A percentile compares a stretch with the other conserved stretches of the same genome.
phyloP scores from a whole-genome alignment of 2,888 invertebrate species.

The Acrobasis consociella region DNA sequence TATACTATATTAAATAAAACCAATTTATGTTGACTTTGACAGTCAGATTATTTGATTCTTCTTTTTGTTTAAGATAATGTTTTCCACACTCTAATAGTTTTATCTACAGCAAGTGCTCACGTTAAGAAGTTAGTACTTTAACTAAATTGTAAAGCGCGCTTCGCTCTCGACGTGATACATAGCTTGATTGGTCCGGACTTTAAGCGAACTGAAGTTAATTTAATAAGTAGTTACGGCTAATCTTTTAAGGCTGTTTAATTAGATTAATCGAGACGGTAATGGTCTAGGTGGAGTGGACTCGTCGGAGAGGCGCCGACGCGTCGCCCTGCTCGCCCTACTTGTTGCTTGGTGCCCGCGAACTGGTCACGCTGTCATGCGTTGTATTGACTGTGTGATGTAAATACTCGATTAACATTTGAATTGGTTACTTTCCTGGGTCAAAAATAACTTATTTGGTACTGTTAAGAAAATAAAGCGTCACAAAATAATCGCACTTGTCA shows the following conservation, averaged over 20 bases:
- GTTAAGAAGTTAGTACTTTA: not conserved
- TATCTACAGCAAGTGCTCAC: not conserved
- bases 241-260: conserved; percentile 18
- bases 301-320: conserved; percentile 55
- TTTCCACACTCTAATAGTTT: too few relatives aligned
- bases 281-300: conserved; percentile 21
- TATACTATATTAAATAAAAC: too few relatives aligned
- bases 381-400: not conserved
- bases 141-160: conserved; percentile 4
- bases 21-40: too few relatives aligned
- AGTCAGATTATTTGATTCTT: too few relatives aligned
- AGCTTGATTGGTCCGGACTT: not conserved
- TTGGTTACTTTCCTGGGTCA: too few relatives aligned
- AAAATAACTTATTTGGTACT: too few relatives aligned
- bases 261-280: conserved; percentile 4
- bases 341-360: conserved; percentile 22
- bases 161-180: not conserved
- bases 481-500: too few relatives aligned
- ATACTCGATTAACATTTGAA: not conserved
- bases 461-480: too few relatives aligned
- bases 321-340: conserved; percentile 61
- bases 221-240: conserved; percentile 11
- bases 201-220: conserved; percentile 10
- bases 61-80: too few relatives aligned
- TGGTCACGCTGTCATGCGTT: not conserved